Evolutionary conservation across 2,113 vertebrate genomes (phyloP), one percentile per base, ranked within the genome.

Genomic region (Myiozetetes cayanensis): DNA sequence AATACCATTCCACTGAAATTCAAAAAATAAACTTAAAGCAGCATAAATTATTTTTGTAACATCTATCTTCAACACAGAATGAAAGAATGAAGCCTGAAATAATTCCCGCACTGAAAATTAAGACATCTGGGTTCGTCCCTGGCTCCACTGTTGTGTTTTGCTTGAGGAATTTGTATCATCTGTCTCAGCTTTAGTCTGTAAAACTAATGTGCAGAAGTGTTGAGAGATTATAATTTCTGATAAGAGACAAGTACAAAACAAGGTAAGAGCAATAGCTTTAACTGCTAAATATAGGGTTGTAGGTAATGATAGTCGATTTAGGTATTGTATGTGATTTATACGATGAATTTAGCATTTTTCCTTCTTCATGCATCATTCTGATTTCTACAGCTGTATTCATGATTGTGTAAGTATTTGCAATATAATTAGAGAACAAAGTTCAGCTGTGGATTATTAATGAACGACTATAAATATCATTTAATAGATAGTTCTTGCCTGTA

Each of bases 71-170:
- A 77, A 41, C 47, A 24, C 7, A 50, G 44, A 85, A 61, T 72
- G 87, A 88, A 88, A 59, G 59, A 83, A 84, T 85, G 55, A 89
- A 74, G 41, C 44, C 80, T 95, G 88, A 59, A 93, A 56, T 78
- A 61, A 94, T 65, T 90, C 72, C 85, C 93, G 65, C n/a, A 56
- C 33, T 94, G 76, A 77, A 92, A 92, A 81, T 96, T 65, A 90
- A 87, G 76, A 68, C 44, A 78, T 88, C 52, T 88, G 68, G 22
- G 23, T 68, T 86, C 0, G 0, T 92, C 86, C 49, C 50, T 95
- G 75, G 25, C 70, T 82, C 35, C 25, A 37, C 39, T 61, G n/a
- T 49, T 71, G 10, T 88, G 59, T 91, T 94, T 88, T 90, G 9
- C 16, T 80, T 66, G 58, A 95, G 72, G 63, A 96, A 92, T 77